These are phyloP conservation scores for Heliothis peltigera DNA, from an alignment of 2,888 invertebrate species.

Conservation along the genomic window DNA sequence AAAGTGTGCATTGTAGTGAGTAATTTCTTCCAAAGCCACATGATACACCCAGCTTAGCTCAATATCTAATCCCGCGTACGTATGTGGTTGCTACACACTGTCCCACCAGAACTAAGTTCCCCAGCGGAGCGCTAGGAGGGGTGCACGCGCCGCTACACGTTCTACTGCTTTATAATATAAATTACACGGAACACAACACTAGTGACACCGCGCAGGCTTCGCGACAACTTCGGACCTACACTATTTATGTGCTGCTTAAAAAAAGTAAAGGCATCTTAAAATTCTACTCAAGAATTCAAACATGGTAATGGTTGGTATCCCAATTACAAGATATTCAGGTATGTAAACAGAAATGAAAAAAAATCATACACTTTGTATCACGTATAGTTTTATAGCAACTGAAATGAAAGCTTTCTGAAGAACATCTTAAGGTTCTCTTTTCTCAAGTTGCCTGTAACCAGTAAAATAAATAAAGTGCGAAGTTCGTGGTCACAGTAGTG, in stretches of 20 bases:
- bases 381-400: not conserved
- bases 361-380: too few relatives aligned
- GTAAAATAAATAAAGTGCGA: constrained; percentile 9
- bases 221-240: constrained; percentile 28
- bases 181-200: constrained; percentile 52
- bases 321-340: too few relatives aligned
- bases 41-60: not conserved
- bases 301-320: too few relatives aligned
- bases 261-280: not conserved
- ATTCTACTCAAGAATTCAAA: not conserved
- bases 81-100: not conserved
- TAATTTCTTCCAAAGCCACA: not conserved
- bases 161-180: constrained; percentile 47
- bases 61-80: not conserved
- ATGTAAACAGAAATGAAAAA: too few relatives aligned
- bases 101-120: not conserved
- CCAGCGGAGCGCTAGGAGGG: not conserved
- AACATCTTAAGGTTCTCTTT: too few relatives aligned
- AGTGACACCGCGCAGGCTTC: constrained; percentile 20
- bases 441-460: too few relatives aligned
- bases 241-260: not conserved
- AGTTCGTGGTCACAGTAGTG: constrained; percentile 32
- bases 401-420: not conserved
- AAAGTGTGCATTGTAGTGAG: constrained; percentile 4
- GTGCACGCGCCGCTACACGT: constrained; percentile 9